Evolutionary conservation across 1,140 invertebrate species (phyloP).

Genomic region (Temnothorax curvispinosus): DNA sequence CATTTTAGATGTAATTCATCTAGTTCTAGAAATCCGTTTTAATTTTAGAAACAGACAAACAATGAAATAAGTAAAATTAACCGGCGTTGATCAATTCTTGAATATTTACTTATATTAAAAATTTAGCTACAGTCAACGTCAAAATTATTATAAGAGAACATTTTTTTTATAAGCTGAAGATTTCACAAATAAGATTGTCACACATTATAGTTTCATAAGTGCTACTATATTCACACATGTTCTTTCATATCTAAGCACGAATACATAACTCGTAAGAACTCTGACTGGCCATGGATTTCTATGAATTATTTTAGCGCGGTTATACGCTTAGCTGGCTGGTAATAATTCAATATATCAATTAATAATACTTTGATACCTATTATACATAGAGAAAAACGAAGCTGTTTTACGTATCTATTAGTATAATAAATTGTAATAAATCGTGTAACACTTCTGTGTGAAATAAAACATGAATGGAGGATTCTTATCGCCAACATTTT

Average conservation of each 20-base stretch:
- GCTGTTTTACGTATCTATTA: neutral
- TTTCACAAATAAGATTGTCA: neutral
- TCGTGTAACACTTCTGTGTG: neutral
- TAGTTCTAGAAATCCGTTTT: neutral
- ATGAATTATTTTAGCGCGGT: conserved; percentile 16
- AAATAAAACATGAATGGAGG: neutral
- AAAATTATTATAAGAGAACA: neutral
- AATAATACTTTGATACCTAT: neutral
- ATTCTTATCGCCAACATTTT: neutral
- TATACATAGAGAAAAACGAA: neutral
- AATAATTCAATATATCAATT: neutral
- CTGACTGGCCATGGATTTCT: neutral
- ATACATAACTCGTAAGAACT: neutral
- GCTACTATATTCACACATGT: neutral
- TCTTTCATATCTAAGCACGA: neutral
- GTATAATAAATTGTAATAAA: neutral
- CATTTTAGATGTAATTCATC: neutral
- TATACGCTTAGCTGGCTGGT: neutral
- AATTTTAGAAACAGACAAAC: neutral
- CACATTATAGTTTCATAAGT: neutral
- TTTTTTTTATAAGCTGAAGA: neutral
- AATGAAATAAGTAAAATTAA: neutral
- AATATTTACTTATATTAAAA: neutral
- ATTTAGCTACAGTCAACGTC: neutral
- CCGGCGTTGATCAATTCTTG: neutral